Evolutionary conservation across 2,113 vertebrate species (phyloP).

Genomic region (Ardeotis arabs): DNA sequence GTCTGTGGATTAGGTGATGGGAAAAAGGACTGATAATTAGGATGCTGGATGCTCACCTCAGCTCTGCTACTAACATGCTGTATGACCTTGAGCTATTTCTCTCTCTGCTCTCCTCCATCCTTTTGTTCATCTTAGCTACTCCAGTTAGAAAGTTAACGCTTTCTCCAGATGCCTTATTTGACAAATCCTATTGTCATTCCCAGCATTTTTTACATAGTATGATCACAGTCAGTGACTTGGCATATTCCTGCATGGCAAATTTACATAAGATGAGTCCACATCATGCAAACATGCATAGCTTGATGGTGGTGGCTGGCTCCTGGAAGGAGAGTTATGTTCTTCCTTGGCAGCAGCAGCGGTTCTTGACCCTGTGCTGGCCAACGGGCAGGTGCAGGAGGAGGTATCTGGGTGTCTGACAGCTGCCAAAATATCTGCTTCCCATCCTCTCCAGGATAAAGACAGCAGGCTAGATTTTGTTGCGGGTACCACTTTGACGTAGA

Average conservation of each 20-base stretch:
- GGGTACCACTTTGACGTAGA: rapidly evolving
- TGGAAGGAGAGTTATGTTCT: neutral
- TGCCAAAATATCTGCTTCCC: neutral
- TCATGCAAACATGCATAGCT: rapidly evolving
- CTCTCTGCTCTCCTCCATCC: neutral
- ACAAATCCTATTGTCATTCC: neutral
- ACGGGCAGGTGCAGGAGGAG: neutral
- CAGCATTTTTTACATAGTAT: neutral
- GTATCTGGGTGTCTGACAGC: neutral
- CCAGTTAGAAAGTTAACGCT: neutral
- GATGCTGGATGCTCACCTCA: neutral
- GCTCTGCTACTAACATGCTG: neutral
- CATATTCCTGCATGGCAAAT: neutral
- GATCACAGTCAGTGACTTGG: neutral
- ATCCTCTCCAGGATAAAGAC: neutral
- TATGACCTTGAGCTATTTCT: neutral
- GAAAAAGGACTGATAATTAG: neutral
- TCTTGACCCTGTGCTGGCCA: neutral
- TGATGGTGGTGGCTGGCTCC: neutral
- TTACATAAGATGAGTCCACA: neutral
- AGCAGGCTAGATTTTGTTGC: neutral
- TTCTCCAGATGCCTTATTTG: neutral
- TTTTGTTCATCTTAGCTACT: neutral
- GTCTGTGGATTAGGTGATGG: neutral
- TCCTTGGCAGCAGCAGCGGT: neutral